These are phyloP conservation scores for Actias luna DNA, from an alignment of 2,888 invertebrate species.

Conservation along the genomic window DNA sequence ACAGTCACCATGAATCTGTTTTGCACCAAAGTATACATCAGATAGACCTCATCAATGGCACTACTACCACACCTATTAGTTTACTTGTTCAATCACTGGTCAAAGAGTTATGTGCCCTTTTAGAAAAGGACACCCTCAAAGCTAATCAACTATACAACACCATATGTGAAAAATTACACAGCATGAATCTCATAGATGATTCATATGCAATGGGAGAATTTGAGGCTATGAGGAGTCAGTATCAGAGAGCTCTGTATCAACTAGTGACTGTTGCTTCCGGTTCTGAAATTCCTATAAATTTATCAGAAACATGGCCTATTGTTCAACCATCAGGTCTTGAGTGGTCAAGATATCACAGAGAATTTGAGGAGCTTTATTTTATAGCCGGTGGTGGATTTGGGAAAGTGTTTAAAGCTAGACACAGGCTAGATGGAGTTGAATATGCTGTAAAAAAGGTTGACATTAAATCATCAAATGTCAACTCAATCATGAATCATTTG, in stretches of 20 bases:
- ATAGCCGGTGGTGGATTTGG: conserved; percentile 90
- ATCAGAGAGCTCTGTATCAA: conserved; percentile 85
- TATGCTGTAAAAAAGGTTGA: conserved; percentile 91
- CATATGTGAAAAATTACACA: conserved; percentile 85
- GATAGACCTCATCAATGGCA: conserved; percentile 61
- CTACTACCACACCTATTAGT: conserved; percentile 83
- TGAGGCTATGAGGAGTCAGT: conserved; percentile 85
- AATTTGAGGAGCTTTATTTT: conserved; percentile 86
- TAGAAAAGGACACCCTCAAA: conserved; percentile 82
- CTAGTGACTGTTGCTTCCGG: conserved; percentile 83
- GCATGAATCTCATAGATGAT: conserved; percentile 86
- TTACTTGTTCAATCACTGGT: conserved; percentile 87
- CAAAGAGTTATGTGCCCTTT: conserved; percentile 84
- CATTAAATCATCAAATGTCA: conserved; percentile 84
- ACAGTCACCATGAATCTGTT: conserved; percentile 57
- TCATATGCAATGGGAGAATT: conserved; percentile 87
- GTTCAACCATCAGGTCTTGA: conserved; percentile 75
- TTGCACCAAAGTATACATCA: conserved; percentile 62
- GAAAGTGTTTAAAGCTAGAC: conserved; percentile 87
- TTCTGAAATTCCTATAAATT: conserved; percentile 71
- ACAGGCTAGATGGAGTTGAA: conserved; percentile 87
- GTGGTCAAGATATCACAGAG: conserved; percentile 85
- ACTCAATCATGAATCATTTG: conserved; percentile 84
- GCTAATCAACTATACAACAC: conserved; percentile 84
- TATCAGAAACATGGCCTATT: conserved; percentile 78